A percentile compares a stretch with the other conserved stretches of the same genome.
These are phyloP conservation scores for Epinotia bilunana DNA, from an alignment of 2,888 invertebrate genomes.

Conservation along the genomic window DNA sequence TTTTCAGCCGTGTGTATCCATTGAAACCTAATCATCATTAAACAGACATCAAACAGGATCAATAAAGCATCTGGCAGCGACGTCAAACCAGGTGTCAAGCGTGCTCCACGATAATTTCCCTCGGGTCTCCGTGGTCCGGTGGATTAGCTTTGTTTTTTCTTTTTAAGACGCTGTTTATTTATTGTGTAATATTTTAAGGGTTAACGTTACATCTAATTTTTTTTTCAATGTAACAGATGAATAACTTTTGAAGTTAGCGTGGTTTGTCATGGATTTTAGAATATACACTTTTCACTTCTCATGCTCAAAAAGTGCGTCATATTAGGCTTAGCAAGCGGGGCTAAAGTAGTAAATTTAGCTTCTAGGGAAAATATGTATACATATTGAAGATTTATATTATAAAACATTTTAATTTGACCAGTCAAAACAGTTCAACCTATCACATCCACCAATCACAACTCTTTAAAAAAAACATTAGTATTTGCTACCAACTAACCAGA, in stretches of 20 bases:
- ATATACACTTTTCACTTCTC: no score
- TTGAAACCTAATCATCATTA: slow-evolving; percentile 43
- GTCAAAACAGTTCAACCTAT: no score
- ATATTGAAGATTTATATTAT: no score
- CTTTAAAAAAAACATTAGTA: no score
- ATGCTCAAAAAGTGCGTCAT: no score
- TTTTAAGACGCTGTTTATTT: slow-evolving; percentile 36
- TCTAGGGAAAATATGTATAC: no score
- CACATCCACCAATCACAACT: no score
- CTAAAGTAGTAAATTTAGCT: no score
- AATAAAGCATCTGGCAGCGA: slow-evolving; percentile 59
- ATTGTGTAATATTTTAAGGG: background rate
- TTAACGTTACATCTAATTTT: background rate
- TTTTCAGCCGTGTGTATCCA: slow-evolving; percentile 15
- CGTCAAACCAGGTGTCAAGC: slow-evolving; percentile 65
- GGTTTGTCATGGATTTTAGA: background rate
- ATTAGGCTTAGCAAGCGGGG: no score
- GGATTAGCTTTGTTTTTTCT: slow-evolving; percentile 69
- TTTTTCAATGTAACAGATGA: background rate
- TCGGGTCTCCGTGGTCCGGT: slow-evolving; percentile 54
- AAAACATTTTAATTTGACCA: no score
- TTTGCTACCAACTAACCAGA: no score
- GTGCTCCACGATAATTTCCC: slow-evolving; percentile 70
- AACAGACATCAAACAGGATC: slow-evolving; percentile 29
- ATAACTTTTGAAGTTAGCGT: background rate